A percentile compares a stretch with the other conserved stretches of the same genome.
phyloP scores from a whole-genome alignment of 2,113 vertebrate species.

The Lepus americanus region DNA sequence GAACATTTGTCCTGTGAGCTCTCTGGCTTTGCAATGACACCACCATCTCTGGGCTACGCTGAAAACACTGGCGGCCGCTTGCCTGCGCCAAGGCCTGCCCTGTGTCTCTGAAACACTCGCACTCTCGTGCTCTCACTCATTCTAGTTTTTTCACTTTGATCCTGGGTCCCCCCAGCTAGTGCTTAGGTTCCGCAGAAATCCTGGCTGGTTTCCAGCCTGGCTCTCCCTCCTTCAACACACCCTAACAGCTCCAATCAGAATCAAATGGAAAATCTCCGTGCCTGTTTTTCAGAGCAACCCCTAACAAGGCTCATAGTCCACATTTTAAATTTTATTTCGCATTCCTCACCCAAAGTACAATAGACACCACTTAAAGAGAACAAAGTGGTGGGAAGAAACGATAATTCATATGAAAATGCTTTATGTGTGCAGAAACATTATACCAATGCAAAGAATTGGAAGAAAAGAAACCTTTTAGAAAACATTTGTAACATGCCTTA shows the following conservation, averaged over 20 bases:
- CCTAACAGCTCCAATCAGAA: not conserved
- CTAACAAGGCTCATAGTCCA: not conserved
- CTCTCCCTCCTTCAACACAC: not conserved
- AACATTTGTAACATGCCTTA: not conserved
- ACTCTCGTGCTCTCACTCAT: not conserved
- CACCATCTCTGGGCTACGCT: not conserved
- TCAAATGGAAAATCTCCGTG: not conserved
- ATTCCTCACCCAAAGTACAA: not conserved
- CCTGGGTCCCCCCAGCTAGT: not conserved
- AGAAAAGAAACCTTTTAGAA: not conserved
- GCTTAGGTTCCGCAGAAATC: not conserved
- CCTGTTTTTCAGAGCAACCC: not conserved
- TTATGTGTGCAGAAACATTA: slow-evolving; percentile 11
- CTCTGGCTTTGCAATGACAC: not conserved
- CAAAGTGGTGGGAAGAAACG: slow-evolving; percentile 24
- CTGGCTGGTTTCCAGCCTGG: not conserved
- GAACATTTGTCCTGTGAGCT: not conserved
- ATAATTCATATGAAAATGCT: slow-evolving; percentile 10
- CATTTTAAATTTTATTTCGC: slow-evolving; percentile 44
- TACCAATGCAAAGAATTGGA: not conserved
- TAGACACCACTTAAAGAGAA: slow-evolving; percentile 5
- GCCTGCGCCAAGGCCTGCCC: too few species aligned
- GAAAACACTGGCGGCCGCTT: not conserved
- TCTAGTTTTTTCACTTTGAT: not conserved
- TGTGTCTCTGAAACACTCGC: not conserved